phyloP scores from a whole-genome alignment of 2,888 invertebrate genomes.

The Actias luna region DNA sequence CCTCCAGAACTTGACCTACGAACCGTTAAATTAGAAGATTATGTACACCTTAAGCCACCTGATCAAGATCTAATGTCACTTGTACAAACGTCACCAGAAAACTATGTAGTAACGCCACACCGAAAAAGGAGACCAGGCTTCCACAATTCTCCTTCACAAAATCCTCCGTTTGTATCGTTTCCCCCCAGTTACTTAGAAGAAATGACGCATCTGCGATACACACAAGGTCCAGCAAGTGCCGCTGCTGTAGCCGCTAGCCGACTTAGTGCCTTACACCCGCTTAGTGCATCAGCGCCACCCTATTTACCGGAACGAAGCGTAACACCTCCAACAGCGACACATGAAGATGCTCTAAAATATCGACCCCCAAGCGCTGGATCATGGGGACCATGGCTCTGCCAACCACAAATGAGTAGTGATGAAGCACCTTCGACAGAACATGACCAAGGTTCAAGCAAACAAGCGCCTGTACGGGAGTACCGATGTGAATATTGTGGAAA shows the following conservation, averaged over 20 bases:
- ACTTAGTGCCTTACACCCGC: conserved; percentile 80
- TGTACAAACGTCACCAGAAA: conserved; percentile 88
- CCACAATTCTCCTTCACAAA: conserved; percentile 93
- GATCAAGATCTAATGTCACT: conserved; percentile 86
- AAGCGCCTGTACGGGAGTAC: conserved; percentile 89
- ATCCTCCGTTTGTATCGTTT: conserved; percentile 93
- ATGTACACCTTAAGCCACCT: conserved; percentile 84
- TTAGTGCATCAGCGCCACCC: conserved; percentile 89
- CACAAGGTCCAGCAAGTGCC: conserved; percentile 82
- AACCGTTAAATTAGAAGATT: conserved; percentile 85
- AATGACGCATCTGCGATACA: conserved; percentile 83
- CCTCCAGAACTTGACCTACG: conserved; percentile 86
- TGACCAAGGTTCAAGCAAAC: conserved; percentile 80
- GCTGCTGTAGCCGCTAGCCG: conserved; percentile 82
- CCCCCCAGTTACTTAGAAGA: conserved; percentile 89
- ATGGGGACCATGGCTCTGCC: conserved; percentile 86
- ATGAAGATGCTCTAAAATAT: conserved; percentile 81
- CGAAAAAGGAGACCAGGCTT: conserved; percentile 93
- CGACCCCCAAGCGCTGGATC: conserved; percentile 88
- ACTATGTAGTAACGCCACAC: conserved; percentile 93
- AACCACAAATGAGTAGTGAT: conserved; percentile 83
- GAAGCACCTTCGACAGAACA: conserved; percentile 73
- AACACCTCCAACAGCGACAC: conserved; percentile 83
- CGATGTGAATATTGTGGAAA: conserved; percentile 94
- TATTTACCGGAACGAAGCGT: conserved; percentile 84